Evolutionary conservation across 53 echinoderm and acorn worm genomes (phyloP).

Genomic region (Crossaster papposus): DNA sequence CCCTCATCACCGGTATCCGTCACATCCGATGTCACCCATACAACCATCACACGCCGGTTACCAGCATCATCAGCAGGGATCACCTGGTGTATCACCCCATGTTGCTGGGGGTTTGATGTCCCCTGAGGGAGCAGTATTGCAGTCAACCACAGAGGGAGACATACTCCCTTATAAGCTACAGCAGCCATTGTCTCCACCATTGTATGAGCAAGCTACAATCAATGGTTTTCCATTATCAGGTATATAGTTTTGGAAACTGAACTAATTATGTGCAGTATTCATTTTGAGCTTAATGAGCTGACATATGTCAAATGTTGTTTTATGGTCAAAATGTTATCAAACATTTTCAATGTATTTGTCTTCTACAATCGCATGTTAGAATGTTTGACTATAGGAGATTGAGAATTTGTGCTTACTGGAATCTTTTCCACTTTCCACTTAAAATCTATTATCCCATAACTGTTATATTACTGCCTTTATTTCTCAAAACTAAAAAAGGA

Average conservation of each 20-base stretch:
- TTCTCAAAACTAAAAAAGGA: too few species aligned
- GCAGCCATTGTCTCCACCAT: conserved; percentile 9
- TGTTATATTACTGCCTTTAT: too few species aligned
- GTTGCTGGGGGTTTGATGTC: conserved; percentile 4
- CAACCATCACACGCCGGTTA: conserved; percentile 7
- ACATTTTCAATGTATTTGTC: too few species aligned
- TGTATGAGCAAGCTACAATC: conserved; percentile 42
- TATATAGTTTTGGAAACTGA: background rate
- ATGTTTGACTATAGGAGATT: too few species aligned
- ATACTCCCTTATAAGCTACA: background rate
- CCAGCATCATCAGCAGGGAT: conserved; percentile 39
- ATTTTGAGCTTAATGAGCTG: too few species aligned
- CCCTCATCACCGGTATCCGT: conserved; percentile 23
- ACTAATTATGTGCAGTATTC: too few species aligned
- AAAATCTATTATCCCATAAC: too few species aligned
- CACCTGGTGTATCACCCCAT: conserved; percentile 1
- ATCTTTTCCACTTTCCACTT: too few species aligned
- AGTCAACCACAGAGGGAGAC: background rate
- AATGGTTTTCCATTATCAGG: conserved; percentile 33
- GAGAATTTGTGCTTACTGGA: too few species aligned
- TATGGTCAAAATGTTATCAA: too few species aligned
- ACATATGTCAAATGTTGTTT: too few species aligned
- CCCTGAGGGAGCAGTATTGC: background rate
- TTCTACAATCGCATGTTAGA: too few species aligned
- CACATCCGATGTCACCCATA: conserved; percentile 3